Evolutionary conservation across 2,113 vertebrate genomes (phyloP), one percentile per base, ranked within the genome.

Genomic region (Galbula dea): DNA sequence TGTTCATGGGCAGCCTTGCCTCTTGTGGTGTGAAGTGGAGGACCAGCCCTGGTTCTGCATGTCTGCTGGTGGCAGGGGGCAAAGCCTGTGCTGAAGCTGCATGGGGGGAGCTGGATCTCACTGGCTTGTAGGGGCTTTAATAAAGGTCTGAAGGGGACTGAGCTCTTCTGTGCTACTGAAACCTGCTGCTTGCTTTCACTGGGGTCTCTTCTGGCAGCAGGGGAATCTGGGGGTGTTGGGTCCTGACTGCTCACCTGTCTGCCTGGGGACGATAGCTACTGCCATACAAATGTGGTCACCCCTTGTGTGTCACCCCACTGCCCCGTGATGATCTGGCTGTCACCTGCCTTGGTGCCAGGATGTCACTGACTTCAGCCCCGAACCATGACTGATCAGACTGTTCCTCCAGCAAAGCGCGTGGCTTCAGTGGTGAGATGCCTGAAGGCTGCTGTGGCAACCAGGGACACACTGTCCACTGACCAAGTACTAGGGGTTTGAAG

Each of bases 221-320:
- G 24, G 18, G 4, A 18, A 8, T 8, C n/a, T 32, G 61, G 26
- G 21, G 79, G 41, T 39, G 16, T 45, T 22, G 34, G 21, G 48
- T 78, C 45, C 72, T n/a, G 49, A 68, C 77, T 45, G 41, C 72
- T 76, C 13, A 1, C 37, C 52, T 65, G 18, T 22, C 46, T 32
- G 37, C 54, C 22, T 10, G 24, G 29, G 3, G 3, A 34, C 5
- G 19, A 11, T 3, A 48, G 11, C 63, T 0, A 3, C 61, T 68
- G 59, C 80, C 4, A 0, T 14, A 5, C 0, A 10, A 45, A 19
- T 5, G 29, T 1, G 0, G 14, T 23, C 37, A 6, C 10, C 18
- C 45, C 30, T 55, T 8, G 0, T 32, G 16, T 12, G 32, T 59
- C n/a, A 39, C 37, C 30, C 9, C 14, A 3, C 39, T 83, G 9